Conservation (phyloP, 2,888 invertebrate species). For the Cheilosia vulpina region DNA sequence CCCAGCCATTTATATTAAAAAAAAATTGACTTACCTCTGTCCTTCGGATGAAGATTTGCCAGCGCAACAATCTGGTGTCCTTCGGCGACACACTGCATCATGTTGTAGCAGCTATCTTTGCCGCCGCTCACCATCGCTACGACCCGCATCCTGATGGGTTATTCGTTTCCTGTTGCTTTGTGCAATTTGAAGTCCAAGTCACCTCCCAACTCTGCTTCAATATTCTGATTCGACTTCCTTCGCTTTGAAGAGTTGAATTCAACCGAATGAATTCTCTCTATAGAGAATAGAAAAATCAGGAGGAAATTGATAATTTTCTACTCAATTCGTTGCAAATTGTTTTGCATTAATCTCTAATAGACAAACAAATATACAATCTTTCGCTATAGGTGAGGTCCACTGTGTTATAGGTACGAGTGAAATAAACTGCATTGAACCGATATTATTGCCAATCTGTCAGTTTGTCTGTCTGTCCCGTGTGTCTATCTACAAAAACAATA, state of each 20-base stretch:
- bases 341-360: conserved; percentile 13
- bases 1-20: no score
- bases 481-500: conserved; percentile 58
- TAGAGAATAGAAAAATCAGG: not conserved
- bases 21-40: conserved; percentile 87
- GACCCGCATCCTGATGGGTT: conserved; percentile 88
- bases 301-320: conserved; percentile 38
- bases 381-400: not conserved
- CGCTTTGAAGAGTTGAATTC: conserved; percentile 18
- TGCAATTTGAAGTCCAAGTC: not conserved
- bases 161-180: not conserved
- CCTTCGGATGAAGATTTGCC: conserved; percentile 96
- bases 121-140: conserved; percentile 98
- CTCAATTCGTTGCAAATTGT: conserved; percentile 19
- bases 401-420: conserved; percentile 4
- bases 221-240: conserved; percentile 28
- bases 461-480: conserved; percentile 16
- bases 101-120: conserved; percentile 99
- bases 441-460: conserved; percentile 65
- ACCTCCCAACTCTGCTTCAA: not conserved
- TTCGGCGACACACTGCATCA: conserved; percentile 98
- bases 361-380: conserved; percentile 14
- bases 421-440: conserved; percentile 52
- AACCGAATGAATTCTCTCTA: conserved; percentile 38
- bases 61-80: conserved; percentile 97